Evolutionary conservation across 2,888 invertebrate species (phyloP).

Genomic region (Acronicta alni): DNA sequence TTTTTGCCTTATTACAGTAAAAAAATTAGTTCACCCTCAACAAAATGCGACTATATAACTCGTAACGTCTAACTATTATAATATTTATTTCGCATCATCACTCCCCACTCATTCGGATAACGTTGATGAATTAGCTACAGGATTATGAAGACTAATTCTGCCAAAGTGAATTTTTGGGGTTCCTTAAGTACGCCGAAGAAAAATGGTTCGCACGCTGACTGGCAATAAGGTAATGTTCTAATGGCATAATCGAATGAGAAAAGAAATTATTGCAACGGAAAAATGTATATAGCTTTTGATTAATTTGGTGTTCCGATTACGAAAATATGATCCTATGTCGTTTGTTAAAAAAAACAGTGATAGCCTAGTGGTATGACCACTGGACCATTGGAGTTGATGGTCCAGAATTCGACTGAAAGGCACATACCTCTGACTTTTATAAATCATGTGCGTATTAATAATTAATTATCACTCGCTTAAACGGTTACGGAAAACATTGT

Average conservation of each 20-base stretch:
- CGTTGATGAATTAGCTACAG: conserved; percentile 78
- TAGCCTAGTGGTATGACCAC: too few relatives aligned
- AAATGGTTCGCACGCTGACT: conserved; percentile 80
- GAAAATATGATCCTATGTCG: too few relatives aligned
- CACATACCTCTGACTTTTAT: too few relatives aligned
- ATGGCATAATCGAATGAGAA: conserved; percentile 80
- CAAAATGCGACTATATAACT: too few relatives aligned
- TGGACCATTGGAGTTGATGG: too few relatives aligned
- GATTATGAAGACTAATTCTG: conserved; percentile 75
- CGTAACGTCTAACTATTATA: conserved; percentile 13
- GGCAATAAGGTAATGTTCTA: conserved; percentile 74
- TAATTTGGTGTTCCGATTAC: conserved; percentile 14
- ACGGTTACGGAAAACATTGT: too few relatives aligned
- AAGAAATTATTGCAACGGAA: conserved; percentile 76
- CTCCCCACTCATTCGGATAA: conserved; percentile 65
- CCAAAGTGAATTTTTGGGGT: conserved; percentile 82
- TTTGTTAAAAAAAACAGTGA: too few relatives aligned
- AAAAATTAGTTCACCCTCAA: too few relatives aligned
- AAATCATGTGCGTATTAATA: too few relatives aligned
- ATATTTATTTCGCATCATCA: conserved; percentile 71
- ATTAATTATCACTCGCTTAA: too few relatives aligned
- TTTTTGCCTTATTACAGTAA: too few relatives aligned
- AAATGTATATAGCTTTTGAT: conserved; percentile 50
- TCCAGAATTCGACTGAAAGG: too few relatives aligned
- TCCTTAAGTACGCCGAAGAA: conserved; percentile 74